Evolutionary conservation across 92 coral and sea anemone genomes (phyloP).

Genomic region (Meandrina meandrites): DNA sequence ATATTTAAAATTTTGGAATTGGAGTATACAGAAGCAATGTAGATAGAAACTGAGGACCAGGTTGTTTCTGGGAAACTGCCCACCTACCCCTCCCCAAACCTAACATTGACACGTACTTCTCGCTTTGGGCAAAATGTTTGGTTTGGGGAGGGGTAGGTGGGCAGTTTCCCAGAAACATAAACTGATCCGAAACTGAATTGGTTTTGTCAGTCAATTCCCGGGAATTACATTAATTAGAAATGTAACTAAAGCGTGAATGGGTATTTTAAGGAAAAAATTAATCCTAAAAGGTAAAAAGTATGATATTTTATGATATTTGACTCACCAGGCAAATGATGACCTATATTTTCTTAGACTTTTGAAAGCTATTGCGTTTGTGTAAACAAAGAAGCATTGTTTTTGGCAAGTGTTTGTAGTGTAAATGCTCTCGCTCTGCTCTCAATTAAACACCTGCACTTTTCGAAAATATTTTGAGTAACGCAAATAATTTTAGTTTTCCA

Average conservation of each 20-base stretch:
- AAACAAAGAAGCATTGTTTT: neutral
- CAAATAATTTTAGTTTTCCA: neutral
- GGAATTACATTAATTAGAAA: neutral
- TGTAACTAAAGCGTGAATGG: neutral
- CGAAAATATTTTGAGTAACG: neutral
- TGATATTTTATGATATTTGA: conserved; percentile 20
- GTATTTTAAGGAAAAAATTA: neutral
- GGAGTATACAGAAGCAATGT: neutral
- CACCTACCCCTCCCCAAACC: too few relatives aligned
- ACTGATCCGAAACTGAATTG: too few relatives aligned
- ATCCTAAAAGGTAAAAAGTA: neutral
- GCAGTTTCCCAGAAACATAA: too few relatives aligned
- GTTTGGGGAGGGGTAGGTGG: too few relatives aligned
- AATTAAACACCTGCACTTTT: neutral
- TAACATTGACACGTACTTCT: too few relatives aligned
- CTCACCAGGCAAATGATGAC: conserved; percentile 9
- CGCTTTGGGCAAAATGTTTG: too few relatives aligned
- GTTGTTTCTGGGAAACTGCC: too few relatives aligned
- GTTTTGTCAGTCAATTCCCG: neutral
- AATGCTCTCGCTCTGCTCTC: neutral
- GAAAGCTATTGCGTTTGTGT: neutral
- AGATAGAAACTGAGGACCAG: too few relatives aligned
- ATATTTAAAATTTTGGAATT: neutral
- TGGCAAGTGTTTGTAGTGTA: neutral
- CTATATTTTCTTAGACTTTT: conserved; percentile 1